Percentiles rank a stretch among this genome's conserved stretches.
Conservation (phyloP, 1,140 invertebrate genomes). For the Drosophila miranda region DNA sequence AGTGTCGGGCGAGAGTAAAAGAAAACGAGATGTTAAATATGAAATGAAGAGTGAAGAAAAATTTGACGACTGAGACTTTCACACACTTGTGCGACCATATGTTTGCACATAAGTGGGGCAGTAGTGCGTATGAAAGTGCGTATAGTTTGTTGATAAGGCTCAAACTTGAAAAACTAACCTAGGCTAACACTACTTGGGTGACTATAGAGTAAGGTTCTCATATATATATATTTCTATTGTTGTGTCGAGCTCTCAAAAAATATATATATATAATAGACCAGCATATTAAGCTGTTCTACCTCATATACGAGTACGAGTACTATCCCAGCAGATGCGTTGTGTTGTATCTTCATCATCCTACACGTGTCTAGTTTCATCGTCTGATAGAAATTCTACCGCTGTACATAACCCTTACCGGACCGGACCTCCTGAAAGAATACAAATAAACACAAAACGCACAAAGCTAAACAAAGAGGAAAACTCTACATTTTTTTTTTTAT, state of each 20-base stretch:
- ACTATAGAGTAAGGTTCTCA: not conserved
- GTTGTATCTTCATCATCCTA: too few relatives aligned
- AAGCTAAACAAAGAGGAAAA: conserved; percentile 26
- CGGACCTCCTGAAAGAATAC: not conserved
- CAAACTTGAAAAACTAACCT: conserved; percentile 57
- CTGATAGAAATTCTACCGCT: not conserved
- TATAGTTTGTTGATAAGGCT: conserved; percentile 50
- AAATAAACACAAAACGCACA: conserved; percentile 2
- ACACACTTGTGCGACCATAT: conserved; percentile 8
- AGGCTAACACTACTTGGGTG: conserved; percentile 25
- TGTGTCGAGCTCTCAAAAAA: too few relatives aligned
- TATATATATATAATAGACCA: too few relatives aligned
- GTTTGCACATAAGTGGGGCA: conserved; percentile 45
- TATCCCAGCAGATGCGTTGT: too few relatives aligned
- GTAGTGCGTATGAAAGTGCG: conserved; percentile 63
- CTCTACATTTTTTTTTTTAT: conserved; percentile 20
- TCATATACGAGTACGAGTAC: too few relatives aligned
- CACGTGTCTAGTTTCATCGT: not conserved
- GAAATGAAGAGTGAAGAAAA: not conserved
- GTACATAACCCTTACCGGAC: not conserved
- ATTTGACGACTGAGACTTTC: conserved; percentile 10
- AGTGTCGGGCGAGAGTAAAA: conserved; percentile 1
- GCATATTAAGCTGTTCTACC: too few relatives aligned
- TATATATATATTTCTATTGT: too few relatives aligned
- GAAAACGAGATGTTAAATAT: not conserved